Base-by-base conservation (phyloP, 2,888 invertebrate genomes). In the Drosophila birchii region DNA sequence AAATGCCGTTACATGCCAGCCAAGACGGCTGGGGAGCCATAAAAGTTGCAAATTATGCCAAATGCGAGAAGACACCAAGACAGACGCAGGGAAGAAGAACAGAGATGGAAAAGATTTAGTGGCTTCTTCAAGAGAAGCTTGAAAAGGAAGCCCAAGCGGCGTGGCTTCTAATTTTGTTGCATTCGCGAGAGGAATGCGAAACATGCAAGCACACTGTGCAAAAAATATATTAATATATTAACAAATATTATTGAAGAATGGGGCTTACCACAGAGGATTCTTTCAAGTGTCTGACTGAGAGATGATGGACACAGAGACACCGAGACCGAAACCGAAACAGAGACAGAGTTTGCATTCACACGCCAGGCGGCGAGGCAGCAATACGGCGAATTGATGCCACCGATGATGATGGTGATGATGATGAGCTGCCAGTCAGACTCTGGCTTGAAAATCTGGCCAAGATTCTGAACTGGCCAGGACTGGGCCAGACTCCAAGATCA, bases 301-400 rank as follows among this genome's bases (percentile, higher is more conserved):
- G 73, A 16, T 32, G 38, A 6, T 16, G n/a, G 16, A 38, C 16
- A 16, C 5, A 14, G 20, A 16, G 16, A 38, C 16, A 16, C 5
- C 7, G 20, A 16, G 45, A 16, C 3, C n/a, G 38, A 7, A 5
- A 14, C 29, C 11, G 38, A 18, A 11, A 5, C 32, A 51, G 32
- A 51, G 18, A 72, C 51, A 66, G 78, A 66, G 78, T 85, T 70
- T 26, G 67, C 70, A 70, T 85, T 89, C 84, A 85, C 89, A 85
- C 84, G 89, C 86, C 87, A 88, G 64, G 80, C 85, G 78, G 69
- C 81, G 86, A 88, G 74, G 82, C 87, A 78, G 80, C 75, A 83
- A 86, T 12, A 66, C 74, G 56, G 81, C 88, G 81, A 83, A 83
- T 83, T 84, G 84, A 84, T 88, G 84, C 87, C 88, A 78, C 86